Percentiles rank a stretch among this genome's conserved stretches.
phyloP scores from a whole-genome alignment of 2,888 invertebrate species.

The Drosophila ezoana region DNA sequence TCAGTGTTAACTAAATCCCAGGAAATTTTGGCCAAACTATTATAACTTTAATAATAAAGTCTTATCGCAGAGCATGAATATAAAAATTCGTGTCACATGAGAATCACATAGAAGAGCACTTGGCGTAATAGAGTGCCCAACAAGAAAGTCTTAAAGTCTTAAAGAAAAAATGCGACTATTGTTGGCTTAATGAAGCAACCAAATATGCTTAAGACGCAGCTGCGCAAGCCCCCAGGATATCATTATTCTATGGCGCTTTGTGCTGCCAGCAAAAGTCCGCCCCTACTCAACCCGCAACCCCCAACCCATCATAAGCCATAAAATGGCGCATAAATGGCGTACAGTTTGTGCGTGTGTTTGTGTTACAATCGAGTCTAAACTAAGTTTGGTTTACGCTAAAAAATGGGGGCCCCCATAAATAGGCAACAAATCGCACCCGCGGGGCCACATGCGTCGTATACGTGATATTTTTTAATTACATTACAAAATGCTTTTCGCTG shows the following conservation, averaged over 20 bases:
- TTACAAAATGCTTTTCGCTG: slow-evolving; percentile 50
- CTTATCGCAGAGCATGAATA: neutral
- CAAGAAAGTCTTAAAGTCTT: slow-evolving; percentile 3
- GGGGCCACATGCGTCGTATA: slow-evolving; percentile 71
- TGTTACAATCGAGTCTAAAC: slow-evolving; percentile 51
- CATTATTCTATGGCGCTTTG: slow-evolving; percentile 40
- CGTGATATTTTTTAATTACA: slow-evolving; percentile 78
- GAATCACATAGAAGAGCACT: neutral
- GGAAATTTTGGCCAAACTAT: no score
- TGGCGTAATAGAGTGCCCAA: neutral
- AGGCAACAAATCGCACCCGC: slow-evolving; percentile 68
- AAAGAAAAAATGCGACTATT: slow-evolving; percentile 11
- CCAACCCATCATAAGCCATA: slow-evolving; percentile 34
- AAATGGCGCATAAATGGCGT: slow-evolving; percentile 44
- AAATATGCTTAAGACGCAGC: slow-evolving; percentile 32
- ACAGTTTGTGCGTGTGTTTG: slow-evolving; percentile 46
- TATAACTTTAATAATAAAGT: slow-evolving; percentile 1
- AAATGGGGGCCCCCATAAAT: slow-evolving; percentile 60
- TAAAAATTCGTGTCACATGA: neutral
- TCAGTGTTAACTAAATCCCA: neutral
- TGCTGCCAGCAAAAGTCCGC: neutral
- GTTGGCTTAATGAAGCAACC: slow-evolving; percentile 29
- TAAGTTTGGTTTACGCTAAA: slow-evolving; percentile 34
- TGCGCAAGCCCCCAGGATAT: slow-evolving; percentile 29
- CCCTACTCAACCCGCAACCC: neutral